phyloP scores from a whole-genome alignment of 1,140 invertebrate species.

The Papilio polytes region DNA sequence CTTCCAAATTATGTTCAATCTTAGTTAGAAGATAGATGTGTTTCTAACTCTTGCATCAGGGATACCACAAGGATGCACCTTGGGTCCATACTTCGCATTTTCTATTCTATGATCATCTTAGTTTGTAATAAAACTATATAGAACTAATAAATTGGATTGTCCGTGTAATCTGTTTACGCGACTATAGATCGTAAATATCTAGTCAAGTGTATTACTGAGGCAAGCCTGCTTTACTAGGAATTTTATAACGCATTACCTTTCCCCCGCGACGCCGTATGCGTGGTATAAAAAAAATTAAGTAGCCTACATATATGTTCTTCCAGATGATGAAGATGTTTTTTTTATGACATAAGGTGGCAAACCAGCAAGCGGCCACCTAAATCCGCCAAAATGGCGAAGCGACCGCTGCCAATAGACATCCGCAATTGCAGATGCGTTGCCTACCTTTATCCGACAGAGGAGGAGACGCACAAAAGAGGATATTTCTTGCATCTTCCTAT shows the following conservation, averaged over 20 bases:
- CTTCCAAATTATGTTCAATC: neutral
- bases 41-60: neutral
- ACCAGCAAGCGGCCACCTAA: too few species aligned
- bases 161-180: constrained; percentile 3
- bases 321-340: too few species aligned
- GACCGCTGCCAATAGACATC: too few species aligned
- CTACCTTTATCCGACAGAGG: too few species aligned
- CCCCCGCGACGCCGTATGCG: too few species aligned
- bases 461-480: too few species aligned
- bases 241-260: neutral
- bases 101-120: neutral
- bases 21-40: neutral
- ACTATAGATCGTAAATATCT: constrained; percentile 7
- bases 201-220: constrained; percentile 9
- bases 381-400: too few species aligned
- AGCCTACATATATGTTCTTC: too few species aligned
- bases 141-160: constrained; percentile 2
- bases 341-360: too few species aligned
- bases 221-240: neutral
- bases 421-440: too few species aligned
- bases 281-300: too few species aligned
- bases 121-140: neutral
- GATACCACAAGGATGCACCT: neutral
- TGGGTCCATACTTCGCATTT: neutral
- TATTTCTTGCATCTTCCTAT: too few species aligned